A percentile compares a stretch with the other conserved stretches of the same genome.
Conservation (phyloP, 2,888 invertebrate genomes). For the Leptarthrus brevirostris region DNA sequence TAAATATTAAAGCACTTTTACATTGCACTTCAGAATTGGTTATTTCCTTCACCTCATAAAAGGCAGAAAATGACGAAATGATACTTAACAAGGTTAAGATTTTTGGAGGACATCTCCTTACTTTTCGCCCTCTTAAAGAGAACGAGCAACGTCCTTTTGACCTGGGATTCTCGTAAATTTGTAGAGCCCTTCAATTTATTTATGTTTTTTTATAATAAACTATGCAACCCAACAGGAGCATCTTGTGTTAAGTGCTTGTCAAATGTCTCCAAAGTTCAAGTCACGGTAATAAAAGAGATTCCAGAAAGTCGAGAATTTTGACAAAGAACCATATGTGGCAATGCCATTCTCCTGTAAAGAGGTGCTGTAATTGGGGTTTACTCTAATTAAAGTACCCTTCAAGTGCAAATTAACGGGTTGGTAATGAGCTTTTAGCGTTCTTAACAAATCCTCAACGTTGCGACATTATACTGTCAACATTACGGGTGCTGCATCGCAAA, state of each 20-base stretch:
- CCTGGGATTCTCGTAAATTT: neutral
- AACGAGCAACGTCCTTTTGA: neutral
- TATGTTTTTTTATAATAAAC: neutral
- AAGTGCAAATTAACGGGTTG: constrained; percentile 30
- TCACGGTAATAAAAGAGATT: too few species aligned
- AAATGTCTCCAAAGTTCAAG: neutral
- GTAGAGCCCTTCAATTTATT: neutral
- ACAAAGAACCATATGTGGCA: neutral
- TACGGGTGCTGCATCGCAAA: constrained; percentile 16
- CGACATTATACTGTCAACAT: constrained; percentile 22
- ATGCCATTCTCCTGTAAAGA: neutral
- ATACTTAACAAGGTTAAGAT: neutral
- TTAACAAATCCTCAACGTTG: constrained; percentile 21
- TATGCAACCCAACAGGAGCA: neutral
- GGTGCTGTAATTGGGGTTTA: constrained; percentile 8
- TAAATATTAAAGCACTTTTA: too few species aligned
- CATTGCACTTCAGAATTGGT: neutral
- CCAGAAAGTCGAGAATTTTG: too few species aligned
- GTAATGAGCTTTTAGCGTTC: constrained; percentile 25
- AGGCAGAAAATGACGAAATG: neutral
- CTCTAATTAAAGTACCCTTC: constrained; percentile 20
- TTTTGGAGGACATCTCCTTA: neutral
- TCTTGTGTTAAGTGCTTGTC: neutral
- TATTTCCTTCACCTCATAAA: neutral
- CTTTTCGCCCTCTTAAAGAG: too few species aligned